Conservation (phyloP, 2,888 invertebrate species). For the Pristionchus japonicus region DNA sequence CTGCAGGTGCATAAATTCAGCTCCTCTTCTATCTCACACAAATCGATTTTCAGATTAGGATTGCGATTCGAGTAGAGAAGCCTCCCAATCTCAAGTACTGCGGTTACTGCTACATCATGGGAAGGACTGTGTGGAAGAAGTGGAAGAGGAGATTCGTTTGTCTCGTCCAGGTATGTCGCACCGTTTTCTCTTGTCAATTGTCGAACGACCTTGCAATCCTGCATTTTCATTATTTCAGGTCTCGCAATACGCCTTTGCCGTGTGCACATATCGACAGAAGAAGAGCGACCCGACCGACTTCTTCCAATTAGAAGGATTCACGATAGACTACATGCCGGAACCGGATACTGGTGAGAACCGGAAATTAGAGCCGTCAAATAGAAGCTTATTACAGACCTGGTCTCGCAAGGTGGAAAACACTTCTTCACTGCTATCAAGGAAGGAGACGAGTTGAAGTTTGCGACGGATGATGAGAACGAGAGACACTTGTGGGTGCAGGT, state of each 20-base stretch:
- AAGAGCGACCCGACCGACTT: conserved; percentile 99
- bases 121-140: conserved; percentile 98
- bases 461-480: conserved; percentile 96
- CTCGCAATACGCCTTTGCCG: conserved; percentile 99
- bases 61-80: conserved; percentile 97
- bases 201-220: too few relatives aligned
- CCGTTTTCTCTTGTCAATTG: too few relatives aligned
- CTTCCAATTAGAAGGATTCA: conserved; percentile 99
- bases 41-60: conserved; percentile 81
- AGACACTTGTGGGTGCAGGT: conserved; percentile 97
- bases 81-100: conserved; percentile 99
- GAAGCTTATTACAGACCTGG: conserved; percentile 80
- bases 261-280: conserved; percentile 99
- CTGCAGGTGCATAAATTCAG: conserved; percentile 82
- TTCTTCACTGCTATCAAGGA: conserved; percentile 96
- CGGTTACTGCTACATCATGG: conserved; percentile 81
- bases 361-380: background rate
- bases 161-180: conserved; percentile 90
- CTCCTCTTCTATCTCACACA: background rate
- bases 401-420: conserved; percentile 88
- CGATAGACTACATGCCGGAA: conserved; percentile 96
- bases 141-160: conserved; percentile 99
- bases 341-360: conserved; percentile 87
- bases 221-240: conserved; percentile 75
- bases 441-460: conserved; percentile 95